These are phyloP conservation scores for Pardalotus punctatus DNA, from an alignment of 2,113 vertebrate species.

Conservation along the genomic window DNA sequence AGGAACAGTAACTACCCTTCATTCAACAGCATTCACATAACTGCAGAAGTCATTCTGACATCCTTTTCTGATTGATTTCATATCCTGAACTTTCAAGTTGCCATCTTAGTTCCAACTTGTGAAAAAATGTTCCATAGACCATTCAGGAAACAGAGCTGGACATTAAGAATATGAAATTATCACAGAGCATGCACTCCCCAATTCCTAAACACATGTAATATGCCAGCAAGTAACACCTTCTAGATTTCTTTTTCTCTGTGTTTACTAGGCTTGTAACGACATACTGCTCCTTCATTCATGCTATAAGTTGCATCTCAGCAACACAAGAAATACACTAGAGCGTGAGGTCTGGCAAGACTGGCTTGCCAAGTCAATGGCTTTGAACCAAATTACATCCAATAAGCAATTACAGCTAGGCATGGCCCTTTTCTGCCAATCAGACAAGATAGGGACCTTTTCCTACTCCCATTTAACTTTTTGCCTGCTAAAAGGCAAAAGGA, in stretches of 20 bases:
- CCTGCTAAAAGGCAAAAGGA: slow-evolving; percentile 42
- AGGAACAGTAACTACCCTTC: not conserved
- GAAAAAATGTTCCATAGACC: not conserved
- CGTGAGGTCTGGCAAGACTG: not conserved
- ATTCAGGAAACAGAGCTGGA: not conserved
- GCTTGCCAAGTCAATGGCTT: slow-evolving; percentile 21
- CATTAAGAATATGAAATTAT: not conserved
- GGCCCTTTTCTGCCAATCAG: slow-evolving; percentile 42
- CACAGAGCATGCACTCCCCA: not conserved
- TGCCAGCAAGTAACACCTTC: not conserved
- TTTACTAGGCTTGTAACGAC: not conserved
- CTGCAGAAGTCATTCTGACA: not conserved
- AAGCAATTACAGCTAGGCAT: slow-evolving; percentile 37
- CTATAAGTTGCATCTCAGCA: not conserved
- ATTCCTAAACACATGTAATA: not conserved
- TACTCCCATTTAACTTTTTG: slow-evolving; percentile 47
- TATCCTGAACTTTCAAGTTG: not conserved
- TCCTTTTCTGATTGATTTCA: not conserved
- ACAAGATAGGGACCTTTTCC: not conserved
- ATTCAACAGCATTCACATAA: not conserved
- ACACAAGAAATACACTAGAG: not conserved
- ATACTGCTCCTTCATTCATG: not conserved
- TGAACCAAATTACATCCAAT: slow-evolving; percentile 31
- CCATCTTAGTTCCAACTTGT: not conserved
- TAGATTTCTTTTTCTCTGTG: not conserved